These are phyloP conservation scores for Marronus borbonicus DNA, from an alignment of 2,888 invertebrate genomes.

Conservation along the genomic window DNA sequence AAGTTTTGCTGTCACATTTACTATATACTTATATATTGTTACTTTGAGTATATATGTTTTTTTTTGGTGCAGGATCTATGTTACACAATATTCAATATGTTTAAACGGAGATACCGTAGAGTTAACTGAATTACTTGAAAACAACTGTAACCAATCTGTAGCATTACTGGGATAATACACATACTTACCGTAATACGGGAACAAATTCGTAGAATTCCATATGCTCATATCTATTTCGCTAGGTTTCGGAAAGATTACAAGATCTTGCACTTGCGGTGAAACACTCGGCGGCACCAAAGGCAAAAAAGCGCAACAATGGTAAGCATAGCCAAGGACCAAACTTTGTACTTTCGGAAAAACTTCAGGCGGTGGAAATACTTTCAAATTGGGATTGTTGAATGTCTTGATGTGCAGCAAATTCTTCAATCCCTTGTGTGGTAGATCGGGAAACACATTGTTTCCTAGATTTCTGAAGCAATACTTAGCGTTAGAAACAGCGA, in stretches of 20 bases:
- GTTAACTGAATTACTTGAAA: too few species aligned
- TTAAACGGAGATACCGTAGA: too few species aligned
- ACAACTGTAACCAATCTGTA: too few species aligned
- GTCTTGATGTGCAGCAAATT: constrained; percentile 89
- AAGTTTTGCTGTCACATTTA: too few species aligned
- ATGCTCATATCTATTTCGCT: constrained; percentile 81
- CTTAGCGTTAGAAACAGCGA: neutral
- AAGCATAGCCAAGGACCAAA: constrained; percentile 92
- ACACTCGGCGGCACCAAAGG: constrained; percentile 75
- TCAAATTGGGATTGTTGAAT: constrained; percentile 90
- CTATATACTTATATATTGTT: too few species aligned
- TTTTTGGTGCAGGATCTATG: too few species aligned
- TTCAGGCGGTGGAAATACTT: constrained; percentile 90
- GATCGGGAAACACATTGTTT: constrained; percentile 86
- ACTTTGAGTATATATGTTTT: too few species aligned
- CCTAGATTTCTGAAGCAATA: constrained; percentile 84
- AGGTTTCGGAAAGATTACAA: constrained; percentile 80
- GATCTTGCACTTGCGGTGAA: constrained; percentile 75
- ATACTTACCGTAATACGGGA: constrained; percentile 47
- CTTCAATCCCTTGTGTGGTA: constrained; percentile 88
- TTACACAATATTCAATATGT: too few species aligned
- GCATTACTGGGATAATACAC: too few species aligned
- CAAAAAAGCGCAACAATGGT: constrained; percentile 95
- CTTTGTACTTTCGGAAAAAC: constrained; percentile 90
- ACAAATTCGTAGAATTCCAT: constrained; percentile 78